phyloP scores from a whole-genome alignment of 2,888 invertebrate species.

The Monopis laevigella region DNA sequence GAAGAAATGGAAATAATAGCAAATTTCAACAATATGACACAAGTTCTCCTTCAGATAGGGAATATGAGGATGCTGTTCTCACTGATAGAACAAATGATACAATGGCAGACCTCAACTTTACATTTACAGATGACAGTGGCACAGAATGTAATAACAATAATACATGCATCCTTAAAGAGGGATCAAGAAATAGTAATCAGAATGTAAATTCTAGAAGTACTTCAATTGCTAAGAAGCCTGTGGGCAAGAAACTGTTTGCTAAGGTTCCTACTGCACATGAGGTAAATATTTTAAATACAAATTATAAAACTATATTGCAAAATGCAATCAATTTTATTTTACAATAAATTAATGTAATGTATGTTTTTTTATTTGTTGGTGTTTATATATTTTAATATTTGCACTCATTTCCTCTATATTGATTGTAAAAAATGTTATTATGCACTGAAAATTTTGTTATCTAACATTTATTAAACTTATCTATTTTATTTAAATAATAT shows the following conservation, averaged over 20 bases:
- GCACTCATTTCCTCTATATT: too few species aligned
- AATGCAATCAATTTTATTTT: too few species aligned
- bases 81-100: slow-evolving; percentile 62
- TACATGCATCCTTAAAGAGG: slow-evolving; percentile 1
- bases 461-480: too few species aligned
- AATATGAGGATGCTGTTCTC: slow-evolving; percentile 36
- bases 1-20: background rate
- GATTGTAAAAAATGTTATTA: too few species aligned
- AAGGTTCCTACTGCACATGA: background rate
- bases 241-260: background rate
- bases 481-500: too few species aligned
- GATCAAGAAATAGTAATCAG: background rate
- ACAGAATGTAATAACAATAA: background rate
- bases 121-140: slow-evolving; percentile 49
- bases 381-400: too few species aligned
- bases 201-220: background rate
- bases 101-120: slow-evolving; percentile 54
- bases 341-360: too few species aligned
- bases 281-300: background rate
- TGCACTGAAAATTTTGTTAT: too few species aligned
- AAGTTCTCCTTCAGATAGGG: slow-evolving; percentile 38
- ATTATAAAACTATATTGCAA: too few species aligned
- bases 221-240: background rate
- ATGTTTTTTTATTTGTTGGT: too few species aligned
- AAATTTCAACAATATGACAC: slow-evolving; percentile 26